A percentile compares a stretch with the other conserved stretches of the same genome.
Evolutionary conservation across 2,888 invertebrate species (phyloP).

Genomic region (Acrobasis repandana): DNA sequence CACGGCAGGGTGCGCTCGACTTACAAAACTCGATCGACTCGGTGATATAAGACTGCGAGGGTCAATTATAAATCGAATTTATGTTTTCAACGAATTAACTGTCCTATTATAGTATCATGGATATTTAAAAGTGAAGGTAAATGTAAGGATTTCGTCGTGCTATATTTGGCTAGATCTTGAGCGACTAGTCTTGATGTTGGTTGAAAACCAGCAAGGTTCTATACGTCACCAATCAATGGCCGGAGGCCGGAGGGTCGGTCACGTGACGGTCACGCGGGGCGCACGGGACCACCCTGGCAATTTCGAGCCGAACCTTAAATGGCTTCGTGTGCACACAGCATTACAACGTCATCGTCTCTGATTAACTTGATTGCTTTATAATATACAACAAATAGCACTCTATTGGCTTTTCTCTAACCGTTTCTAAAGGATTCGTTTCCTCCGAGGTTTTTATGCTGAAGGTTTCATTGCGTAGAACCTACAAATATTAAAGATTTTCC

Average conservation of each 20-base stretch:
- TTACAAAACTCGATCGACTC: conserved; percentile 14
- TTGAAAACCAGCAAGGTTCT: conserved; percentile 16
- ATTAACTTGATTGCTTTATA: conserved; percentile 21
- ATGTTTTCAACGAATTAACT: conserved; percentile 14
- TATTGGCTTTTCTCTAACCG: background rate
- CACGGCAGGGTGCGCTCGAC: conserved; percentile 6
- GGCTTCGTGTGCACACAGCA: conserved; percentile 29
- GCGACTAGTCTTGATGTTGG: conserved; percentile 11
- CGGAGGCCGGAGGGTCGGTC: conserved; percentile 20
- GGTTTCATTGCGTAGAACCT: background rate
- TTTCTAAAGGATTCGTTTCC: conserved; percentile 1
- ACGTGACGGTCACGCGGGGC: conserved; percentile 37
- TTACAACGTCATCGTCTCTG: conserved; percentile 20
- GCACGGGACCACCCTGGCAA: conserved; percentile 32
- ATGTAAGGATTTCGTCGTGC: conserved; percentile 14
- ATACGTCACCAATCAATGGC: conserved; percentile 24
- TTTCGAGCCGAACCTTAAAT: conserved; percentile 32
- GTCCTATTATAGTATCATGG: conserved; percentile 18
- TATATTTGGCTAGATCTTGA: conserved; percentile 19
- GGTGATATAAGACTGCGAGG: conserved; percentile 10
- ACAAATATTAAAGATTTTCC: background rate
- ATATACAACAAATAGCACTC: conserved; percentile 6
- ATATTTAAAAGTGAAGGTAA: conserved; percentile 18
- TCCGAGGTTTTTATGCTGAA: background rate
- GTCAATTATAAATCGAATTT: conserved; percentile 17